phyloP scores from a whole-genome alignment of 2,113 vertebrate species.

The Anseranas semipalmata region DNA sequence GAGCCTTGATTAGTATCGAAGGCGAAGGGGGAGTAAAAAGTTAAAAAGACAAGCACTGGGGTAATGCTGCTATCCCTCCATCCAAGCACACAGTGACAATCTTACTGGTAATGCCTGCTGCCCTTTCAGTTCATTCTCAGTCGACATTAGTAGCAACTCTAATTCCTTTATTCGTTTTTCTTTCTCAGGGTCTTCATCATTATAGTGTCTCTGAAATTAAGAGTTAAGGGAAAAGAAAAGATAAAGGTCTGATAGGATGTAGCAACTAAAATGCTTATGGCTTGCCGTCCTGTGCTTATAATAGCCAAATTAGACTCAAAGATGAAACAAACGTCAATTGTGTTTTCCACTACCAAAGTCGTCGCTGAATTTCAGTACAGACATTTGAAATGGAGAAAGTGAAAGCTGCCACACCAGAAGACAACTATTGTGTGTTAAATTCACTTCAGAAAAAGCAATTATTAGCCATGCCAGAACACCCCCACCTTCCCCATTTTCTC shows the following conservation, averaged over 20 bases:
- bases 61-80: conserved; percentile 69
- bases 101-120: conserved; percentile 93
- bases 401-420: background rate
- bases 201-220: conserved; percentile 94
- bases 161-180: conserved; percentile 99
- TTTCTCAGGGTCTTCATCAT: conserved; percentile 98
- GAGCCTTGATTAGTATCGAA: conserved; percentile 47
- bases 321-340: background rate
- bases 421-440: conserved; percentile 14
- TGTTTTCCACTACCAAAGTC: conserved; percentile 28
- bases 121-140: conserved; percentile 96
- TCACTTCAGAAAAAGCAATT: background rate
- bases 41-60: conserved; percentile 63
- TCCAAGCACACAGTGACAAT: conserved; percentile 67
- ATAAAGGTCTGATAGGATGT: conserved; percentile 63
- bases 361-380: conserved; percentile 7
- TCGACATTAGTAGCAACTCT: conserved; percentile 97
- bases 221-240: conserved; percentile 70
- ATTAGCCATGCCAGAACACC: background rate
- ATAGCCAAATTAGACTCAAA: conserved; percentile 19
- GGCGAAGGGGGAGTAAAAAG: conserved; percentile 58
- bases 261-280: conserved; percentile 53
- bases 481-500: conserved; percentile 27
- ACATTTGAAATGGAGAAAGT: conserved; percentile 10
- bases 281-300: conserved; percentile 36